phyloP scores from a whole-genome alignment of 2,113 vertebrate genomes.

The Carassius carassius region DNA sequence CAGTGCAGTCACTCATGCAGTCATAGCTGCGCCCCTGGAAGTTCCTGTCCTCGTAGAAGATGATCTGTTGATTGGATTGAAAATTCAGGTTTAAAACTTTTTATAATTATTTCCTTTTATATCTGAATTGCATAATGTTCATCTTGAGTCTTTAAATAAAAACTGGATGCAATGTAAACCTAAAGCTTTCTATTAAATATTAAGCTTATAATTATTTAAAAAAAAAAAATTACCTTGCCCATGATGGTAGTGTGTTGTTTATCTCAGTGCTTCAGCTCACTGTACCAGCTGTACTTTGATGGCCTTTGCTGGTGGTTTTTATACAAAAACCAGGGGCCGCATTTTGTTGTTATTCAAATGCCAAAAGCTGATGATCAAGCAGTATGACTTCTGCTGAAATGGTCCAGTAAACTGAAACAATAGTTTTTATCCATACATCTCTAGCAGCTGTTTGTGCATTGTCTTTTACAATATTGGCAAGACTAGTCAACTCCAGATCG shows the following conservation, averaged over 20 bases:
- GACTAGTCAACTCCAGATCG: conserved; percentile 62
- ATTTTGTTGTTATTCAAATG: conserved; percentile 77
- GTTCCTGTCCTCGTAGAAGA: conserved; percentile 77
- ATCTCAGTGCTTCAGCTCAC: conserved; percentile 68
- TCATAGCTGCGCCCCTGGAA: conserved; percentile 78
- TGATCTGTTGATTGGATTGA: conserved; percentile 61
- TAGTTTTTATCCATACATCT: conserved; percentile 74
- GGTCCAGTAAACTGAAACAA: conserved; percentile 69
- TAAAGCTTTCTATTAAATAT: not conserved
- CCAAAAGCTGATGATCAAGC: conserved; percentile 76
- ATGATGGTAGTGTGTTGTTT: conserved; percentile 67
- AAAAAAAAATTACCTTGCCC: conserved; percentile 71
- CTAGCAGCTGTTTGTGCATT: conserved; percentile 70
- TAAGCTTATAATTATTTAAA: not conserved
- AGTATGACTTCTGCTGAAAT: conserved; percentile 75
- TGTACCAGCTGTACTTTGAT: conserved; percentile 59
- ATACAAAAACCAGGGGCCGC: conserved; percentile 66
- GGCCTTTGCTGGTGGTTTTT: conserved; percentile 59
- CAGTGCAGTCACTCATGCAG: conserved; percentile 73
- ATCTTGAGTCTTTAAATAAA: not conserved
- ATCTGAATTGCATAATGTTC: not conserved
- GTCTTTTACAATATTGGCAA: conserved; percentile 64
- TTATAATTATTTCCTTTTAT: not conserved
- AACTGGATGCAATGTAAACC: not conserved
- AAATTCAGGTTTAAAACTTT: not conserved